Evolutionary conservation across 1,140 invertebrate genomes (phyloP).

Genomic region (Battus philenor): DNA sequence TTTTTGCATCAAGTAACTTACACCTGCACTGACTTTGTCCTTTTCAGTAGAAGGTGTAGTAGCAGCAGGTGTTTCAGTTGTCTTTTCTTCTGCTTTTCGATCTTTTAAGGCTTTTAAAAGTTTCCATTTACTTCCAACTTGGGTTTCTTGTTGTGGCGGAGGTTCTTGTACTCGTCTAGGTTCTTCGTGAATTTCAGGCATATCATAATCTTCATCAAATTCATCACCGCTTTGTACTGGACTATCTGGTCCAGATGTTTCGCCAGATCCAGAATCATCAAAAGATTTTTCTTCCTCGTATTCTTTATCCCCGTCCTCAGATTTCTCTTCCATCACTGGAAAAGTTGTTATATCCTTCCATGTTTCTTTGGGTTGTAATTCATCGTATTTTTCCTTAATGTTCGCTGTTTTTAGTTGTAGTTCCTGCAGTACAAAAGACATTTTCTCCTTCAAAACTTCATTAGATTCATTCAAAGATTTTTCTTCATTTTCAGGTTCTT

Average conservation of each 20-base stretch:
- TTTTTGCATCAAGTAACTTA: slow-evolving; percentile 78
- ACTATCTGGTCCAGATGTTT: slow-evolving; percentile 91
- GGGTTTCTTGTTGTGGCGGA: slow-evolving; percentile 74
- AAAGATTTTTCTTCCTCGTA: slow-evolving; percentile 69
- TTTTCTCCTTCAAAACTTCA: slow-evolving; percentile 84
- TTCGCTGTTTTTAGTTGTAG: slow-evolving; percentile 81
- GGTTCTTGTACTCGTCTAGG: slow-evolving; percentile 49
- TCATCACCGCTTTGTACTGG: slow-evolving; percentile 84
- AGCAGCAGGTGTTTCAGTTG: slow-evolving; percentile 79
- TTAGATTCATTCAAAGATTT: slow-evolving; percentile 76
- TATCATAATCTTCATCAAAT: slow-evolving; percentile 77
- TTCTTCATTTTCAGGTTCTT: slow-evolving; percentile 77
- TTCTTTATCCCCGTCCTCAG: slow-evolving; percentile 43
- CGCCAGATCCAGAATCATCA: slow-evolving; percentile 82
- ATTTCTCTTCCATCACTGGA: slow-evolving; percentile 50
- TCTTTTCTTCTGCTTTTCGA: slow-evolving; percentile 90
- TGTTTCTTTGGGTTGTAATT: slow-evolving; percentile 51
- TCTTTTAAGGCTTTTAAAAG: slow-evolving; percentile 92
- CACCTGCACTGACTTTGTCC: slow-evolving; percentile 80
- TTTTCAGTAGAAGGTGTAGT: slow-evolving; percentile 79
- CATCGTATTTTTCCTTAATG: slow-evolving; percentile 64
- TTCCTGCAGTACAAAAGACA: slow-evolving; percentile 86
- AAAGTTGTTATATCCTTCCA: slow-evolving; percentile 73
- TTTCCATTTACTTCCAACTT: slow-evolving; percentile 91
- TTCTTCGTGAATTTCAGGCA: slow-evolving; percentile 77